Evolutionary conservation across 2,888 invertebrate species (phyloP), one percentile per base, ranked within the genome.

Genomic region (Dyspetes luteomarginatus): DNA sequence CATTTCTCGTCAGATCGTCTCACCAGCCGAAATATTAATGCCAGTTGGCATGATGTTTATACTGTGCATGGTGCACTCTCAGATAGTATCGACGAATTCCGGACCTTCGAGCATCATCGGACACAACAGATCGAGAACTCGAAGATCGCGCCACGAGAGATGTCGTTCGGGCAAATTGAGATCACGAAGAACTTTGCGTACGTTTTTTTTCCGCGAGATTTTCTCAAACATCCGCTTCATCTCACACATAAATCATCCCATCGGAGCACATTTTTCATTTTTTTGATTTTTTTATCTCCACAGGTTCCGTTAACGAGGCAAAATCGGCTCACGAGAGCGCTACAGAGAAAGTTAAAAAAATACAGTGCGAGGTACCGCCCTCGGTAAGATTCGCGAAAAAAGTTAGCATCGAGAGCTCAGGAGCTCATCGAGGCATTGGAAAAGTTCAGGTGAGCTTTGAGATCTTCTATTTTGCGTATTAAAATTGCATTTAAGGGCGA

Each of bases 1-100:
- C 26, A 9, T 9, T 65, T 85, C 84, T 85, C 87, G 92, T 84
- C 90, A 94, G 93, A 93, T 93, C 83, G 93, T 96, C 72, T 93
- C 95, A 60, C 92, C 94, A 41, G 94, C 95, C 76, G 97, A 97
- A 91, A 93, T 97, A 68, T 88, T 96, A 28, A 94, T 96, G 85
- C 97, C 97, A 3, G 93, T 94, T 83, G 92, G 95, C 62, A 94
- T 97, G 93, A 95, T 96, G 94, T 93, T 96, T 88, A 93, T 95
- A 64, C 92, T 97, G 79, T 96, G 96, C 85, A 93, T 96, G 71
- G 95, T 97, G 81, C 97, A 97, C 90, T 96, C 97, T 0, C 96
- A 96, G 92, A 97, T 97, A 86, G 96, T 95, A 5, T 95, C 95
- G 0, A 95, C 95, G 4, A 94, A 94, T 86, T 93, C 93, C n/a